Percentiles rank a stretch among this genome's conserved stretches.
Evolutionary conservation across 2,113 vertebrate genomes (phyloP).

Genomic region (Larimichthys polyactis): DNA sequence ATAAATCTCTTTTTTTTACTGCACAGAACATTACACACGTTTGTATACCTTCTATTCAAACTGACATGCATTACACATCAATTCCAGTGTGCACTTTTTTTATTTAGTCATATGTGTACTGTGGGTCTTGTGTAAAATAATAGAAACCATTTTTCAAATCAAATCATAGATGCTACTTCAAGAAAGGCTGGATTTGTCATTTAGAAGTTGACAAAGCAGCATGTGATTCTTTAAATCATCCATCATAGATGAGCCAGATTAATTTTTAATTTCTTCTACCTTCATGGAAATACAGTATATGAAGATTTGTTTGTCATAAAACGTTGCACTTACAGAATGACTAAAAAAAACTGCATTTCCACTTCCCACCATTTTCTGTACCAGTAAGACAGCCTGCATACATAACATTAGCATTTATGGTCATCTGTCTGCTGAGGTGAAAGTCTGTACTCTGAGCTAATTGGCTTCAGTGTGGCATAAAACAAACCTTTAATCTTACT

Average conservation of each 20-base stretch:
- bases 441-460: constrained; percentile 49
- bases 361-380: not conserved
- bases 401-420: constrained; percentile 49
- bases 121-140: constrained; percentile 29
- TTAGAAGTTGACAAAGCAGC: constrained; percentile 37
- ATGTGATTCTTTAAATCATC: constrained; percentile 33
- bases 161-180: constrained; percentile 24
- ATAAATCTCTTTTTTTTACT: constrained; percentile 47
- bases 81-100: not conserved
- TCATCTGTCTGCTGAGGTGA: constrained; percentile 57
- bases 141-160: constrained; percentile 38
- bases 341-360: not conserved
- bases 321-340: constrained; percentile 1
- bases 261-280: constrained; percentile 50
- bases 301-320: not conserved
- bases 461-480: constrained; percentile 57
- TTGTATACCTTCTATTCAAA: constrained; percentile 13
- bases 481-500: constrained; percentile 61
- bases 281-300: not conserved
- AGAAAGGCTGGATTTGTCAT: constrained; percentile 29
- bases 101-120: not conserved
- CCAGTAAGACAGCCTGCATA: constrained; percentile 1
- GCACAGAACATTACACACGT: constrained; percentile 20
- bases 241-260: constrained; percentile 42
- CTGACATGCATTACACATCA: not conserved